These are phyloP conservation scores for Chrysocyon brachyurus DNA, from an alignment of 2,797 vertebrate species.

Conservation along the genomic window DNA sequence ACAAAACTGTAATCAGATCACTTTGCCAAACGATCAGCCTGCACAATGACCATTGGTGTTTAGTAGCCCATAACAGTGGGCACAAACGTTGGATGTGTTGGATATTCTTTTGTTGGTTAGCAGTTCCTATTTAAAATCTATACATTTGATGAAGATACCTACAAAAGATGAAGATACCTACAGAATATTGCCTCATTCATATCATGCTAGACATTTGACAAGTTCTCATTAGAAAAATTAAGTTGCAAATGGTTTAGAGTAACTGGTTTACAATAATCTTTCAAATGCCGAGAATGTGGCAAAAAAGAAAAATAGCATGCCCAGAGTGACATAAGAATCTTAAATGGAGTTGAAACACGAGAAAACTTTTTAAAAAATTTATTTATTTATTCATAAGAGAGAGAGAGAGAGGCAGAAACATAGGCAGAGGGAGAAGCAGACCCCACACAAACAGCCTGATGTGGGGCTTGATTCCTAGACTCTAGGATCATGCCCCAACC, in stretches of 20 bases:
- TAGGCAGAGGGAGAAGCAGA: too few relatives aligned
- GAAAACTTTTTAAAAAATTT: not conserved
- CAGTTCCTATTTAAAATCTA: not conserved
- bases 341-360: constrained; percentile 37
- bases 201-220: not conserved
- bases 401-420: too few relatives aligned
- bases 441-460: too few relatives aligned
- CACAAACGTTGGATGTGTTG: not conserved
- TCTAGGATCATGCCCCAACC: too few relatives aligned
- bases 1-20: not conserved
- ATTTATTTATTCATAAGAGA: too few relatives aligned
- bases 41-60: not conserved
- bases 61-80: not conserved
- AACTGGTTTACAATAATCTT: constrained; percentile 57
- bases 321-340: not conserved
- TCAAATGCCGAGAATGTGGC: constrained; percentile 41
- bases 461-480: too few relatives aligned
- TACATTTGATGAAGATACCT: not conserved
- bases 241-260: constrained; percentile 33
- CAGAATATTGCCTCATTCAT: constrained; percentile 11
- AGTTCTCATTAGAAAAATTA: constrained; percentile 60
- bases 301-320: constrained; percentile 5
- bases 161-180: not conserved
- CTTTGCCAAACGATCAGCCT: not conserved
- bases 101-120: constrained; percentile 30